Percentiles rank a stretch among this genome's conserved stretches.
Conservation (phyloP, 2,888 invertebrate genomes). For the Platycheirus albimanus region DNA sequence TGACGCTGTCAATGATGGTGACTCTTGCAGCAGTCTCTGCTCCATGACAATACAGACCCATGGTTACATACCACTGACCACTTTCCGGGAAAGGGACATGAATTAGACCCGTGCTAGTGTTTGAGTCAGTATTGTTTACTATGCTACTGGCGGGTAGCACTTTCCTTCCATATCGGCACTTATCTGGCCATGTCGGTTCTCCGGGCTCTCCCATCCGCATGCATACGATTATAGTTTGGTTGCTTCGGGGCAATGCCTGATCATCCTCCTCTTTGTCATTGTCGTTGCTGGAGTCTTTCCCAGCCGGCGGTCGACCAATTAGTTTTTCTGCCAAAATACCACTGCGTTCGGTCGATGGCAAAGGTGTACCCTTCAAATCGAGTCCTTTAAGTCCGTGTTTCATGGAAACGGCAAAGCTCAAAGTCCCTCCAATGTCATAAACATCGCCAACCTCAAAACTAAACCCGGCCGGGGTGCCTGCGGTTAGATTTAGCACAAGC, state of each 20-base stretch:
- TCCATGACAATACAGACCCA: slow-evolving; percentile 88
- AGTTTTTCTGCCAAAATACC: slow-evolving; percentile 81
- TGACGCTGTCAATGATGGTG: slow-evolving; percentile 81
- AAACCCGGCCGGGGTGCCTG: slow-evolving; percentile 86
- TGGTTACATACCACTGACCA: slow-evolving; percentile 91
- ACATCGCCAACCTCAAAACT: slow-evolving; percentile 88
- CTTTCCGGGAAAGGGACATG: slow-evolving; percentile 92
- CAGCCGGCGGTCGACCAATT: slow-evolving; percentile 74
- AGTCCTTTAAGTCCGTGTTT: slow-evolving; percentile 83
- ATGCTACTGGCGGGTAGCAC: slow-evolving; percentile 85
- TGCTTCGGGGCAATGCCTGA: slow-evolving; percentile 76
- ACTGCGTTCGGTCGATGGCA: slow-evolving; percentile 76
- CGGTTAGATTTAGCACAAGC: slow-evolving; percentile 87
- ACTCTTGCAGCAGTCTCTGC: slow-evolving; percentile 82
- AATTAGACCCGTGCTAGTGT: slow-evolving; percentile 85
- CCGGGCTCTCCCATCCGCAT: slow-evolving; percentile 85
- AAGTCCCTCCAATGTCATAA: slow-evolving; percentile 91
- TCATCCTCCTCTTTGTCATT: slow-evolving; percentile 69
- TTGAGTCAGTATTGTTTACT: slow-evolving; percentile 86
- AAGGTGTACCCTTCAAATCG: slow-evolving; percentile 75
- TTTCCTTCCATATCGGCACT: slow-evolving; percentile 85
- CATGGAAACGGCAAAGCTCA: slow-evolving; percentile 88
- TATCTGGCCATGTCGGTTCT: slow-evolving; percentile 86
- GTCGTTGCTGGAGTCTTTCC: slow-evolving; percentile 49
- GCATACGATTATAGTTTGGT: slow-evolving; percentile 85